Conservation (phyloP, 2,113 vertebrate genomes). For the Entomyzon cyanotis region DNA sequence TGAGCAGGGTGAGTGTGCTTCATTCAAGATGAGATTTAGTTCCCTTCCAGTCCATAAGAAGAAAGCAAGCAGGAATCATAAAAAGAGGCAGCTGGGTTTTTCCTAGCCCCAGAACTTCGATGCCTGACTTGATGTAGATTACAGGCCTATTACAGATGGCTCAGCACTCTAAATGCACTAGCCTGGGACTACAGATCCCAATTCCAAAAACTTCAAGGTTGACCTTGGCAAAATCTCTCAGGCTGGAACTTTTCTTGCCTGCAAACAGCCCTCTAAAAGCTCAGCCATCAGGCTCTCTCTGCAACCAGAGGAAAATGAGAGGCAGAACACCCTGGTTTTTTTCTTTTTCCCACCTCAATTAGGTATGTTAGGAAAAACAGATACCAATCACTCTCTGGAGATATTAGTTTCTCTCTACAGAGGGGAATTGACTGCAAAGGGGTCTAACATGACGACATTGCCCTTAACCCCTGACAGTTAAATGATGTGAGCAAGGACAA, state of each 20-base stretch:
- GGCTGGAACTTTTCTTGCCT: background rate
- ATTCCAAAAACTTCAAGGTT: background rate
- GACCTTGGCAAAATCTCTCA: background rate
- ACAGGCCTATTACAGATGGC: background rate
- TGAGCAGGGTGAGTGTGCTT: background rate
- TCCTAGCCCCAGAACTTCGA: background rate
- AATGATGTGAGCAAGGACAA: background rate
- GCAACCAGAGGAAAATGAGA: background rate
- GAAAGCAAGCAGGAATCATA: background rate
- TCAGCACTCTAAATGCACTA: background rate
- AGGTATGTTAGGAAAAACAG: background rate
- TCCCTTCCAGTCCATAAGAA: background rate
- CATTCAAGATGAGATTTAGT: background rate
- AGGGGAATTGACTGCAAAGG: background rate
- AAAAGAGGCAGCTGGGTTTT: background rate
- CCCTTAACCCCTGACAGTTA: background rate
- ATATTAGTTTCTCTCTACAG: background rate
- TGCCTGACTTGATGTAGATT: background rate
- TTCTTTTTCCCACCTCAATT: background rate
- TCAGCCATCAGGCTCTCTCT: background rate
- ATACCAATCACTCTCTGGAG: background rate
- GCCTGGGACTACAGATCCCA: background rate
- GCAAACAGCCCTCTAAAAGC: background rate
- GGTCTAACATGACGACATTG: background rate
- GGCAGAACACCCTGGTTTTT: background rate